These are phyloP conservation scores for Discoglossus pictus DNA, from an alignment of 2,797 vertebrate species.

Conservation along the genomic window DNA sequence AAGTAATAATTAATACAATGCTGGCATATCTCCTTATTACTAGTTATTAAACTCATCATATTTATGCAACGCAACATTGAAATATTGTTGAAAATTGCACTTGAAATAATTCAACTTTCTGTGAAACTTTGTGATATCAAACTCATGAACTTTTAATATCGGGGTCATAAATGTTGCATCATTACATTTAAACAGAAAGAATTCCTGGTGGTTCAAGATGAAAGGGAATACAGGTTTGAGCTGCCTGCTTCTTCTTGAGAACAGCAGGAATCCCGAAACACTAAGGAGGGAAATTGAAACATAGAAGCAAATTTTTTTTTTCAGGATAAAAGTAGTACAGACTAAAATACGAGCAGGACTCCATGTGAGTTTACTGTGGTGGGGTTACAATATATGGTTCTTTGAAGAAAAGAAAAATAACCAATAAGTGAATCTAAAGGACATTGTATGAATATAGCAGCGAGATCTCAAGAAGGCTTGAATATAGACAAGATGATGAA, in stretches of 20 bases:
- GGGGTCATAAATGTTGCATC: conserved; percentile 24
- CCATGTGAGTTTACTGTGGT: conserved; percentile 6
- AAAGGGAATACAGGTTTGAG: conserved; percentile 13
- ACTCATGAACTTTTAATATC: conserved; percentile 24
- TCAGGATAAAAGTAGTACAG: conserved; percentile 25
- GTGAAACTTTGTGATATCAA: conserved; percentile 4
- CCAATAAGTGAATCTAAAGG: not conserved
- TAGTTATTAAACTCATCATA: no score
- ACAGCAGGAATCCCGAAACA: conserved; percentile 19
- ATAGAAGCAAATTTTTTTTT: no score
- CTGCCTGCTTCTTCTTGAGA: not conserved
- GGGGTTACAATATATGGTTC: conserved; percentile 8
- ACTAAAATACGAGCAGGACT: conserved; percentile 17
- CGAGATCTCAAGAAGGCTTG: conserved; percentile 1
- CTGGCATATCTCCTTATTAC: no score
- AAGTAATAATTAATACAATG: no score
- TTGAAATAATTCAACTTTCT: conserved; percentile 23
- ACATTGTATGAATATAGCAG: conserved; percentile 1
- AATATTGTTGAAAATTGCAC: conserved; percentile 3
- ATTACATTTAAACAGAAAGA: conserved; percentile 18
- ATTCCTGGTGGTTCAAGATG: conserved; percentile 11
- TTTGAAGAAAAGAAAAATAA: conserved; percentile 22
- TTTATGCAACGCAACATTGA: not conserved
- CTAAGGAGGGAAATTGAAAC: conserved; percentile 5
- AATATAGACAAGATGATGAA: not conserved